Evolutionary conservation across 2,113 vertebrate species (phyloP).

Genomic region (Sinosuthora webbiana): DNA sequence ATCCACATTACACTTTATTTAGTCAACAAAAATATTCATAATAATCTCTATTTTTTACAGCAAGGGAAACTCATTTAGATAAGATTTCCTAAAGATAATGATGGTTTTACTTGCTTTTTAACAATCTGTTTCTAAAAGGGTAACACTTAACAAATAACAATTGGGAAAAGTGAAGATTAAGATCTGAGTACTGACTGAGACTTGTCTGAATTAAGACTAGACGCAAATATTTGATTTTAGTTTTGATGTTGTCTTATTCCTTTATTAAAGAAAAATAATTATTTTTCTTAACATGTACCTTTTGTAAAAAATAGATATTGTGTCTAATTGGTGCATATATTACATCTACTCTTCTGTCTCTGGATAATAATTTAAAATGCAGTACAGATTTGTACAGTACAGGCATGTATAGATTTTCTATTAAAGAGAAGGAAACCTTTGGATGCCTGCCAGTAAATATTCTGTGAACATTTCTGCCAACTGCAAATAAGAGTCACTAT

Average conservation of each 20-base stretch:
- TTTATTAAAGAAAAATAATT: not conserved
- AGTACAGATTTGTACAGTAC: not conserved
- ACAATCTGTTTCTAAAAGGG: not conserved
- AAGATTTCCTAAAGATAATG: not conserved
- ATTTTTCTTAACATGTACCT: not conserved
- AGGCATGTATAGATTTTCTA: not conserved
- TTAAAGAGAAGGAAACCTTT: not conserved
- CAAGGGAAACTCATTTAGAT: not conserved
- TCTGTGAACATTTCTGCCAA: not conserved
- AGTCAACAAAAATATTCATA: not conserved
- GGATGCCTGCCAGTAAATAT: constrained; percentile 7
- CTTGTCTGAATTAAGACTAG: not conserved
- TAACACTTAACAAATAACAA: not conserved
- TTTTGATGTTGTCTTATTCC: not conserved
- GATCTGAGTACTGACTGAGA: not conserved
- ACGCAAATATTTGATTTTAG: not conserved
- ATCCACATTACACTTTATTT: not conserved
- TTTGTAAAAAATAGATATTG: not conserved
- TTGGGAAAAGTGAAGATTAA: not conserved
- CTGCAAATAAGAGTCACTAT: not conserved
- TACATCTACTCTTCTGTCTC: not conserved
- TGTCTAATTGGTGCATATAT: not conserved
- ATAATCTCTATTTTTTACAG: not conserved
- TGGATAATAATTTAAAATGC: not conserved
- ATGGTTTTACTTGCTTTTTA: not conserved